A percentile compares a stretch with the other conserved stretches of the same genome.
Evolutionary conservation across 2,888 invertebrate genomes (phyloP).

Genomic region (Clusia tigrina): DNA sequence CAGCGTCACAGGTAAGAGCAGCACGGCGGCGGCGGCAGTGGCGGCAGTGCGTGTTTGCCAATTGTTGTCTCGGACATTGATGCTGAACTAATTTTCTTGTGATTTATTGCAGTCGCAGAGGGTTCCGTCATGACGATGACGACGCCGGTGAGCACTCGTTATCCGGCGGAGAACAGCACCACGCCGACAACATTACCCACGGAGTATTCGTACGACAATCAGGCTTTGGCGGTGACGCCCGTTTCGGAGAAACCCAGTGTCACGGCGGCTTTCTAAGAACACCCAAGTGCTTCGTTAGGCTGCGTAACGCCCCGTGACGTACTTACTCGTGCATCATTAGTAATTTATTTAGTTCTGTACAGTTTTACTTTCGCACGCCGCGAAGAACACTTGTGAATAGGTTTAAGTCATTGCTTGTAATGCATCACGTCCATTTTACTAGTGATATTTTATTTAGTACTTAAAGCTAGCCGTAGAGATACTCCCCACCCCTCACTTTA

Average conservation of each 20-base stretch:
- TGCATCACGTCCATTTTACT: constrained; percentile 41
- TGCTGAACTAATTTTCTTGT: background rate
- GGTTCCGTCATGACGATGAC: constrained; percentile 74
- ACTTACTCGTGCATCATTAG: constrained; percentile 6
- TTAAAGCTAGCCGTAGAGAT: background rate
- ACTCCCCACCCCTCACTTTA: background rate
- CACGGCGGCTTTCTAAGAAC: constrained; percentile 39
- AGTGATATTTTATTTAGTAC: constrained; percentile 33
- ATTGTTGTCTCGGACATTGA: constrained; percentile 5
- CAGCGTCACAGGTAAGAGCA: constrained; percentile 57
- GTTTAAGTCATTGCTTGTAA: background rate
- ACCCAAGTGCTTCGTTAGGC: background rate
- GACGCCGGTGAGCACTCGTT: constrained; percentile 74
- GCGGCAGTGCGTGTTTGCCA: background rate
- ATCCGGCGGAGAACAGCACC: constrained; percentile 78
- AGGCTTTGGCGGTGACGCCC: constrained; percentile 75
- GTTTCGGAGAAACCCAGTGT: constrained; percentile 53
- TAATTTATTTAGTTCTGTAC: background rate
- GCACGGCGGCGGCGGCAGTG: too few relatives aligned
- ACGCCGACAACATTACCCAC: constrained; percentile 70
- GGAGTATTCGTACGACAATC: constrained; percentile 82
- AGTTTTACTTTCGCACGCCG: background rate
- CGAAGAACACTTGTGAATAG: background rate
- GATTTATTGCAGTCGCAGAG: constrained; percentile 64
- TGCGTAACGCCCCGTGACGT: constrained; percentile 8